These are phyloP conservation scores for Rhegmatorhina hoffmannsi DNA, from an alignment of 2,113 vertebrate genomes.

Conservation along the genomic window DNA sequence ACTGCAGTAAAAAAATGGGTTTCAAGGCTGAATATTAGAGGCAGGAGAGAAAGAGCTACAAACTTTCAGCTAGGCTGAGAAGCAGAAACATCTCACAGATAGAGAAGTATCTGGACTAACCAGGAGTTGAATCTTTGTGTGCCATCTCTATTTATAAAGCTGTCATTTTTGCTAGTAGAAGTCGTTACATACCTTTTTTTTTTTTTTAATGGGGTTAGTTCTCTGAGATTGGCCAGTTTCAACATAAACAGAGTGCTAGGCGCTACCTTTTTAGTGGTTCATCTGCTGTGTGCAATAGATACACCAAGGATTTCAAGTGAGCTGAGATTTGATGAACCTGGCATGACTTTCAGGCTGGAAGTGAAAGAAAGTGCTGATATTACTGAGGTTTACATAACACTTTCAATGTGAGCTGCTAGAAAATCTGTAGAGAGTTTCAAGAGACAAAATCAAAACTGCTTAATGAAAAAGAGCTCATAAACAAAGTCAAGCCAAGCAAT, in stretches of 20 bases:
- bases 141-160: neutral
- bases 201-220: neutral
- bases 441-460: neutral
- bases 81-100: neutral
- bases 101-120: neutral
- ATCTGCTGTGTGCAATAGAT: neutral
- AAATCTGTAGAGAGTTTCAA: constrained; percentile 7
- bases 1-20: neutral
- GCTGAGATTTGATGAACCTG: neutral
- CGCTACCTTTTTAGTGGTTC: neutral
- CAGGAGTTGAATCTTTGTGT: neutral
- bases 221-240: neutral
- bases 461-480: constrained; percentile 37
- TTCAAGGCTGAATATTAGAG: neutral
- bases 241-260: neutral
- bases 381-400: neutral
- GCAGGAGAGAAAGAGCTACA: neutral
- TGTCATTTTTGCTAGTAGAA: neutral
- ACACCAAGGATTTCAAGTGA: neutral
- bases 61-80: neutral
- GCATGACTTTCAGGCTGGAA: neutral
- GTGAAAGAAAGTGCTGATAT: neutral
- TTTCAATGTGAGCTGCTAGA: neutral
- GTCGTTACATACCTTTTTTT: neutral
- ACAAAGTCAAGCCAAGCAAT: constrained; percentile 44